Evolutionary conservation across 64 coral and sea anemone genomes (phyloP).

Genomic region (Stichodactyla mertensii): DNA sequence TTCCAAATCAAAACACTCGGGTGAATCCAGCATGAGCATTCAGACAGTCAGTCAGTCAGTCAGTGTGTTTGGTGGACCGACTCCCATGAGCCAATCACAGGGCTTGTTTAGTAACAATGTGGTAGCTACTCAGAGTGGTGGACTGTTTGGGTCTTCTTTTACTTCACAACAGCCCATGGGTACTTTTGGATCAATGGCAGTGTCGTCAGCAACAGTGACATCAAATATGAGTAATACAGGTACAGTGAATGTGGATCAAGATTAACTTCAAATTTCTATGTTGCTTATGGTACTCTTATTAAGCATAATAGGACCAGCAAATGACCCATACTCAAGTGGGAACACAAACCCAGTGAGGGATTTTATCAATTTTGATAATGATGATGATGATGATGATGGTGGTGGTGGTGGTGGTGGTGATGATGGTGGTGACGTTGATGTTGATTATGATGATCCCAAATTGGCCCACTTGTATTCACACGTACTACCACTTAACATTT

Average conservation of each 20-base stretch:
- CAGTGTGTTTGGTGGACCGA: constrained; percentile 23
- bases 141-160: constrained; percentile 4
- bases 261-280: too few species aligned
- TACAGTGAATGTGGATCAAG: background rate
- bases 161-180: background rate
- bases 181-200: background rate
- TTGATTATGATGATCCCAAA: too few species aligned
- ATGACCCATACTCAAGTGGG: too few species aligned
- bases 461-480: too few species aligned
- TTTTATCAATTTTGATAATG: too few species aligned
- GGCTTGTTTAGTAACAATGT: constrained; percentile 24
- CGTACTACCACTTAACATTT: too few species aligned
- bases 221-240: background rate
- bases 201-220: background rate
- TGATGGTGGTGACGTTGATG: too few species aligned
- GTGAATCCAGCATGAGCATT: background rate
- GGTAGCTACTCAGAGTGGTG: background rate
- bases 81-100: constrained; percentile 34
- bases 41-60: constrained; percentile 18
- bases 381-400: too few species aligned
- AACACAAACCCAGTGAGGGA: too few species aligned
- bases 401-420: too few species aligned
- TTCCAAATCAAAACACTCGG: constrained; percentile 27
- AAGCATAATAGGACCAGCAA: too few species aligned
- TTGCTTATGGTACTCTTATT: too few species aligned